phyloP scores from a whole-genome alignment of 2,888 invertebrate genomes.

The Hyposoter didymator region DNA sequence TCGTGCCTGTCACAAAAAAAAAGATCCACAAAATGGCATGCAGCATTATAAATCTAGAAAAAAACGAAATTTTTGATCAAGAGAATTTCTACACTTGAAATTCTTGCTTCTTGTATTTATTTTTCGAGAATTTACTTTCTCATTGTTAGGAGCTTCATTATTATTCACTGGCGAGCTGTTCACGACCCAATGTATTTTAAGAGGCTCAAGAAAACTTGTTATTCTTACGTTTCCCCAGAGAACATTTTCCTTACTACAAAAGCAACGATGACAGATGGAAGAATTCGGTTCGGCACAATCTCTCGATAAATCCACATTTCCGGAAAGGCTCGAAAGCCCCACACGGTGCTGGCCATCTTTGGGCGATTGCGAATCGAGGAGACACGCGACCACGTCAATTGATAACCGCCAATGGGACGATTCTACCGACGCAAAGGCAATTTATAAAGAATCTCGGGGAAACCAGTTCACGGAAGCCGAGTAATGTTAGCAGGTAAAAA shows the following conservation, averaged over 20 bases:
- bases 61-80: neutral
- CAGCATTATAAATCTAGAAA: neutral
- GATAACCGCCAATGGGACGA: conserved; percentile 51
- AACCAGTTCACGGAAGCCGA: conserved; percentile 62
- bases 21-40: neutral
- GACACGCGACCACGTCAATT: conserved; percentile 83
- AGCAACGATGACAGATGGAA: conserved; percentile 97
- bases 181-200: neutral
- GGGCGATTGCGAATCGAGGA: conserved; percentile 92
- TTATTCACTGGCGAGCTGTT: neutral
- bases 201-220: neutral
- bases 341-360: conserved; percentile 95
- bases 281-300: conserved; percentile 95
- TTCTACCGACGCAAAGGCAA: conserved; percentile 65
- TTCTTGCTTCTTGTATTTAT: neutral
- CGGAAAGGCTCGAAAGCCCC: conserved; percentile 94
- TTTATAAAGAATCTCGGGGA: conserved; percentile 66
- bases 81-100: neutral
- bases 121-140: conserved; percentile 53
- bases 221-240: conserved; percentile 85
- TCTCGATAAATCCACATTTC: conserved; percentile 96
- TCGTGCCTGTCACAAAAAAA: conserved; percentile 73
- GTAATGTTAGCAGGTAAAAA: conserved; percentile 64
- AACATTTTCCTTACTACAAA: conserved; percentile 95
- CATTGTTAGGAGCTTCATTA: neutral